Conservation (phyloP, 1,140 invertebrate genomes). For the Drosophila sp. region DNA sequence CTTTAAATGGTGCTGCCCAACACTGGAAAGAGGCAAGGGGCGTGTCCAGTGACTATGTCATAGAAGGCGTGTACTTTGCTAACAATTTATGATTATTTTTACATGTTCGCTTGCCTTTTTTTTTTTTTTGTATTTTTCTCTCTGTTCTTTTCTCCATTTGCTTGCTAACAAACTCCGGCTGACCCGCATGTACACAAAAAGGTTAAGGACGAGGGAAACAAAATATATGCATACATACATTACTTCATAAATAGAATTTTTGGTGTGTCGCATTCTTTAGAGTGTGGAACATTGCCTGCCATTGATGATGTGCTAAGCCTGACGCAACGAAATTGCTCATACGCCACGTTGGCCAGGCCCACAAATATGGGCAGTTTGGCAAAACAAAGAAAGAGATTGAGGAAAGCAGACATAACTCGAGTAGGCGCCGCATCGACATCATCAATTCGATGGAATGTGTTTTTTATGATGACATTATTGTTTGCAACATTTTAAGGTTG, state of each 20-base stretch:
- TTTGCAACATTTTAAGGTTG: slow-evolving; percentile 32
- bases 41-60: slow-evolving; percentile 12
- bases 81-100: slow-evolving; percentile 78
- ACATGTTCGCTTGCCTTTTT: slow-evolving; percentile 37
- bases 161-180: slow-evolving; percentile 46
- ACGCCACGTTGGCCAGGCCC: slow-evolving; percentile 31
- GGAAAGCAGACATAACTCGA: not conserved
- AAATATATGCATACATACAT: slow-evolving; percentile 26
- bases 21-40: not conserved
- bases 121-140: slow-evolving; percentile 26
- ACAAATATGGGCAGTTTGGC: not conserved
- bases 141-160: not conserved
- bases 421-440: slow-evolving; percentile 29
- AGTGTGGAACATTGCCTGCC: slow-evolving; percentile 12
- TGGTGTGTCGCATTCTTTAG: slow-evolving; percentile 30
- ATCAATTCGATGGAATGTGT: slow-evolving; percentile 38
- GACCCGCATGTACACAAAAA: slow-evolving; percentile 58
- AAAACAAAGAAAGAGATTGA: no score
- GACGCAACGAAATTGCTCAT: slow-evolving; percentile 43
- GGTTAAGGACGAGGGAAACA: slow-evolving; percentile 30
- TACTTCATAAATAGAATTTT: slow-evolving; percentile 49
- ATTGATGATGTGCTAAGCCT: slow-evolving; percentile 69
- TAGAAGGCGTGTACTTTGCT: slow-evolving; percentile 62
- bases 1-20: slow-evolving; percentile 54
- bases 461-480: slow-evolving; percentile 39